Percentiles rank a stretch among this genome's conserved stretches.
Conservation (phyloP, 2,797 vertebrate species). For the Oreochromis grahami region DNA sequence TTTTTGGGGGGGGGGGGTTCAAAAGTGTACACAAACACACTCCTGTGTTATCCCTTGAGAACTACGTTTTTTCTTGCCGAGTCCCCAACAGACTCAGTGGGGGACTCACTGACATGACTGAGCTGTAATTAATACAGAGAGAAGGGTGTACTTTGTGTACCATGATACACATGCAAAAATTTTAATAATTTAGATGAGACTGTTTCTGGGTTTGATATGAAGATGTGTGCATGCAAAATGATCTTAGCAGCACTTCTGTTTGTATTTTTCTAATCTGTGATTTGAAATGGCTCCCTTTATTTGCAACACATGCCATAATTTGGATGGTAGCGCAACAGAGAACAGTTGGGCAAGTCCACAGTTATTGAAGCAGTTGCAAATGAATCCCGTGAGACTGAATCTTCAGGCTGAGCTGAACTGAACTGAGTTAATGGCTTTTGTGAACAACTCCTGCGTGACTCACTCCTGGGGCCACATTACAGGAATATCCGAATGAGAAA, state of each 20-base stretch:
- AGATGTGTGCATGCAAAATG: background rate
- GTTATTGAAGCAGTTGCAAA: constrained; percentile 40
- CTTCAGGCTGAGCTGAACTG: constrained; percentile 36
- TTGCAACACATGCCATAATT: background rate
- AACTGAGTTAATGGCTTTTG: constrained; percentile 57
- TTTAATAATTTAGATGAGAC: background rate
- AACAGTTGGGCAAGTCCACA: constrained; percentile 22
- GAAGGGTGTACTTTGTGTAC: background rate
- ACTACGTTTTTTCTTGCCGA: background rate
- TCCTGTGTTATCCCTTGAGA: background rate
- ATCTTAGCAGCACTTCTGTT: background rate
- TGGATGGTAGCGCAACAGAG: background rate
- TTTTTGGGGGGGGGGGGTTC: background rate
- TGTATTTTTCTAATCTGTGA: background rate
- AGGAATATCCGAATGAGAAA: constrained; percentile 52
- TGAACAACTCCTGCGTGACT: constrained; percentile 50
- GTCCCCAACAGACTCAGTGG: background rate
- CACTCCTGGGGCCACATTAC: constrained; percentile 49
- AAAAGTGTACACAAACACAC: background rate
- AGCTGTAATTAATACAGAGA: constrained; percentile 27
- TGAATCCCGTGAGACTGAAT: constrained; percentile 38
- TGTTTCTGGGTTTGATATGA: background rate
- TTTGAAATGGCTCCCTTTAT: background rate
- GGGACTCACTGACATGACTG: background rate
- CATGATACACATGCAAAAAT: background rate